phyloP scores from a whole-genome alignment of 2,888 invertebrate genomes.

The Nebria brevicollis region DNA sequence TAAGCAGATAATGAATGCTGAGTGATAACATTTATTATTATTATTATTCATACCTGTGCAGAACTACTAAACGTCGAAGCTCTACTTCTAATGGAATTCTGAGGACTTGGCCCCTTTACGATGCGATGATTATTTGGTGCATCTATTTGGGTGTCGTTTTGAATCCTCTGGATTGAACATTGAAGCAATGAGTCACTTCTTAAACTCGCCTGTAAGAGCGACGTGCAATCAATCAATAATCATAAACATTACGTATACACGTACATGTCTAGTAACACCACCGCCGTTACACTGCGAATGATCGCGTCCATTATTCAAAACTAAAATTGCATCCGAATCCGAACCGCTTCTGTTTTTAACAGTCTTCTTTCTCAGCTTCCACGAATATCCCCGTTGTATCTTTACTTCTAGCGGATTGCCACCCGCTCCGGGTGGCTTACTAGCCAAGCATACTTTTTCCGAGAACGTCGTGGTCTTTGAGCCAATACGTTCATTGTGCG shows the following conservation, averaged over 20 bases:
- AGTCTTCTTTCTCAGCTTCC: conserved; percentile 76
- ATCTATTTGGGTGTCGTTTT: conserved; percentile 82
- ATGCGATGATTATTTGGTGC: conserved; percentile 71
- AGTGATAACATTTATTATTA: not conserved
- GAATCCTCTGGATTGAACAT: conserved; percentile 73
- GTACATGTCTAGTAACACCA: conserved; percentile 60
- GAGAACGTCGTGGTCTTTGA: conserved; percentile 61
- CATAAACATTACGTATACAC: no score
- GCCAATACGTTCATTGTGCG: conserved; percentile 61
- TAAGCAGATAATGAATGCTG: not conserved
- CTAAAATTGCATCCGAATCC: conserved; percentile 70
- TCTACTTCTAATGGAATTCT: conserved; percentile 73
- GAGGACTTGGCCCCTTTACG: conserved; percentile 71
- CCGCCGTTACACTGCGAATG: conserved; percentile 78
- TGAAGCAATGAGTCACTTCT: conserved; percentile 71
- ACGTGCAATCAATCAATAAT: not conserved
- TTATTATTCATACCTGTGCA: conserved; percentile 58
- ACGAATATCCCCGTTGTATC: conserved; percentile 77
- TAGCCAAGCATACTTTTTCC: conserved; percentile 57
- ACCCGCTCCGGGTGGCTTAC: conserved; percentile 49
- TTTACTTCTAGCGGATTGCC: conserved; percentile 59
- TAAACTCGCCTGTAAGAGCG: conserved; percentile 59
- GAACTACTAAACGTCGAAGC: conserved; percentile 61
- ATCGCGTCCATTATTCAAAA: conserved; percentile 77
- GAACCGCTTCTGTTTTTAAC: conserved; percentile 65